phyloP scores from a whole-genome alignment of 2,888 invertebrate genomes.

The Limnephilus marmoratus region DNA sequence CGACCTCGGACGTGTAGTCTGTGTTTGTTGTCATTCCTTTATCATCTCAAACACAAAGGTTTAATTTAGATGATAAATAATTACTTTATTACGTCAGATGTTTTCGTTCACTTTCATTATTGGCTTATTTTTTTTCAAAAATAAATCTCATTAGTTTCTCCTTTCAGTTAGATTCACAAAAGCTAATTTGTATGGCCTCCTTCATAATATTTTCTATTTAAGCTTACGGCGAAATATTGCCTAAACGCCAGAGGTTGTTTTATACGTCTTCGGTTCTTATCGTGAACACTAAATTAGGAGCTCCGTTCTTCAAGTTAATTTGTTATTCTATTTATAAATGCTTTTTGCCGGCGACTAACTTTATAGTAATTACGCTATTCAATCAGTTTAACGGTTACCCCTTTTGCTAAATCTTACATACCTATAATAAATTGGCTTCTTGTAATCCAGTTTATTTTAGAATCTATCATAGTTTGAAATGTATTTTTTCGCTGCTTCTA shows the following conservation, averaged over 20 bases:
- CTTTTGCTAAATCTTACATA: not conserved
- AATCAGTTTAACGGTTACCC: not conserved
- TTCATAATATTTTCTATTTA: not conserved
- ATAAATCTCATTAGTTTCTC: conserved; percentile 9
- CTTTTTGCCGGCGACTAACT: not conserved
- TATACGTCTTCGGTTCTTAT: not conserved
- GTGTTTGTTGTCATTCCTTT: conserved; percentile 22
- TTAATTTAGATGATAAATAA: conserved; percentile 35
- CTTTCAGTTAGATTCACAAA: not conserved
- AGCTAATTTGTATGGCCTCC: not conserved
- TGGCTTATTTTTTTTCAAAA: not conserved
- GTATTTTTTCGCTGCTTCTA: not conserved
- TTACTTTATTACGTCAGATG: conserved; percentile 33
- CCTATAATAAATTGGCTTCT: not conserved
- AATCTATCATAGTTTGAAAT: not conserved
- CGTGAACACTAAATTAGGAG: not conserved
- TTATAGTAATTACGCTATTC: not conserved
- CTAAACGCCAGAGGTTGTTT: not conserved
- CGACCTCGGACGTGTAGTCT: conserved; percentile 23
- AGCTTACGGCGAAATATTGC: not conserved
- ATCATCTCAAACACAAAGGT: conserved; percentile 40
- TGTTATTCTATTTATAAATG: not conserved
- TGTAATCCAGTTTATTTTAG: not conserved
- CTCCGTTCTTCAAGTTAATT: not conserved
- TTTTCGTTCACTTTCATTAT: conserved; percentile 40